Percentiles rank a stretch among this genome's conserved stretches.
These are phyloP conservation scores for Asarcornis scutulata DNA, from an alignment of 2,113 vertebrate genomes.

Conservation along the genomic window DNA sequence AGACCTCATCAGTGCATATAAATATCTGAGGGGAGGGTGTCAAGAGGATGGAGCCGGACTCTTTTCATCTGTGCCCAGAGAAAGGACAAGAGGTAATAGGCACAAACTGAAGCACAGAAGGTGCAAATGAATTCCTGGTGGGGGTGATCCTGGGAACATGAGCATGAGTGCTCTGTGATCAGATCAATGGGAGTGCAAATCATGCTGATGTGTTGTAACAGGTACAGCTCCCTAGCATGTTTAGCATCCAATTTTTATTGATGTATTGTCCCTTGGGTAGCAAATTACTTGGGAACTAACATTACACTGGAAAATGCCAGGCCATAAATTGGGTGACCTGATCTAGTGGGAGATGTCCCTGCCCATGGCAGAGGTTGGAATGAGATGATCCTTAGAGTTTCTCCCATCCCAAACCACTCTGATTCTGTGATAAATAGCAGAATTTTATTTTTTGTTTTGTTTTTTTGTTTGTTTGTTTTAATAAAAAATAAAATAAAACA, in stretches of 20 bases:
- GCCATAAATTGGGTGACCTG: not conserved
- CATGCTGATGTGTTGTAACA: not conserved
- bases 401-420: not conserved
- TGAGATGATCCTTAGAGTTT: not conserved
- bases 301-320: not conserved
- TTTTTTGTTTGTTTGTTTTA: no score
- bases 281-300: not conserved
- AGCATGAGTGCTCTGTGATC: not conserved
- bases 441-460: not conserved
- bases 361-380: not conserved
- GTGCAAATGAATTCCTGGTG: not conserved
- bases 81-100: no score
- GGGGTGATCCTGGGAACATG: not conserved
- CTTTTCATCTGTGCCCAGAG: no score
- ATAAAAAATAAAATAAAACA: not conserved
- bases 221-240: not conserved
- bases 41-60: no score
- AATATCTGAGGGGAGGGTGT: no score
- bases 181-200: not conserved
- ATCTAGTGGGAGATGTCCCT: not conserved
- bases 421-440: not conserved
- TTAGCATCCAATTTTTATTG: not conserved
- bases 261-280: not conserved
- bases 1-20: no score
- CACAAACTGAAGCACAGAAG: no score